Evolutionary conservation across 2,797 vertebrate genomes (phyloP), one percentile per base, ranked within the genome.

Genomic region (Coracias cyanogaster): DNA sequence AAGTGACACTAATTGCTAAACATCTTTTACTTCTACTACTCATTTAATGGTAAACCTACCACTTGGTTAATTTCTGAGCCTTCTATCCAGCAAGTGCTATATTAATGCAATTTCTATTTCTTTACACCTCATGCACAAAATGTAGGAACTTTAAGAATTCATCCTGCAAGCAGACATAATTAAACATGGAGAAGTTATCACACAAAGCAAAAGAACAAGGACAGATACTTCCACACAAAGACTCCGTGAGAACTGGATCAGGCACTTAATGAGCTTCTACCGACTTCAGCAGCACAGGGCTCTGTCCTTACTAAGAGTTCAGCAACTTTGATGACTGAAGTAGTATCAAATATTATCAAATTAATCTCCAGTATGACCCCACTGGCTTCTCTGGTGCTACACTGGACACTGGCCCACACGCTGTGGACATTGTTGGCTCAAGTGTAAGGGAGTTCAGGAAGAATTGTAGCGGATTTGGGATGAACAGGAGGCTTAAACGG

Each of bases 401-500:
- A 18, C 12, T 26, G n/a, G n/a, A 26, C 61, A 89, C 35, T 48
- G 58, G 29, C 62, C 73, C 46, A 19, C 2, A 8, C 9, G 7
- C 64, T 60, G 10, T 26, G 76, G 66, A 76, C 90, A 62, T 24
- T 14, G 16, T 58, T 92, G 64, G 39, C 73, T 84, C 48, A 49
- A 66, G 43, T 1, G 1, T 24, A 45, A 74, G 25, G 43, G 41
- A 72, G 45, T 61, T 89, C 58, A 80, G 72, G 28, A 29, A 81
- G 55, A 73, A 45, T 3, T 3, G 26, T 25, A 39, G 45, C 84
- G 33, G 70, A 94, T 93, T 93, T 88, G 83, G 80, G 72, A 82
- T 62, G 54, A 95, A 87, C 72, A 77, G 65, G 66, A 83, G 48
- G 52, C 52, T 92, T 96, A 76, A 83, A 90, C 19, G 84, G 39